These are phyloP conservation scores for Parapsyche elsis DNA, from an alignment of 1,140 invertebrate species.

Conservation along the genomic window DNA sequence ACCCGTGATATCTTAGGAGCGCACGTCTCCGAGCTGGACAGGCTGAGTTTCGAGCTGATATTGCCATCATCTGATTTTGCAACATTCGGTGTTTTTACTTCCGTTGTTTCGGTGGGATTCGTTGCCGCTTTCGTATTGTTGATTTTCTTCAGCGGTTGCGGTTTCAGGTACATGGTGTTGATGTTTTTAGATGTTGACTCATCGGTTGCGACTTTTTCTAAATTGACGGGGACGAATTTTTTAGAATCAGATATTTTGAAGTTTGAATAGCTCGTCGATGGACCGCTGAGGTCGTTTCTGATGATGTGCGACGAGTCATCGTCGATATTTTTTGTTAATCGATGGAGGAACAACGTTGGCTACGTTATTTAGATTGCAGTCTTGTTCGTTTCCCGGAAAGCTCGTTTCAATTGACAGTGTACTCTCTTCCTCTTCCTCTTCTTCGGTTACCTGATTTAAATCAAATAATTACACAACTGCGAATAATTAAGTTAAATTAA, in stretches of 20 bases:
- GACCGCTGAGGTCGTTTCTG: constrained; percentile 49
- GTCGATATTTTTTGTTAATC: not conserved
- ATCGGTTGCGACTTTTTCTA: constrained; percentile 34
- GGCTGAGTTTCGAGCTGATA: not conserved
- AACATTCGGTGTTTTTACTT: not conserved
- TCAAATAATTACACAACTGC: not conserved
- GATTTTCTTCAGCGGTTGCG: constrained; percentile 48
- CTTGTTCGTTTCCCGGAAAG: constrained; percentile 57
- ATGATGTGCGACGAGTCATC: constrained; percentile 53
- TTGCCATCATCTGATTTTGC: not conserved
- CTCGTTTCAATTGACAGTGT: constrained; percentile 66
- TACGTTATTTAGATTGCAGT: constrained; percentile 57
- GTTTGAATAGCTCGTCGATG: not conserved
- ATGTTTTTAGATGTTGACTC: constrained; percentile 17
- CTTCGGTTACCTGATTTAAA: constrained; percentile 61
- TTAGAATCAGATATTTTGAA: constrained; percentile 31
- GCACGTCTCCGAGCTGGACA: constrained; percentile 52
- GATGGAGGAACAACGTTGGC: not conserved
- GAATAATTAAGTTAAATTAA: constrained; percentile 15
- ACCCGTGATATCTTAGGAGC: constrained; percentile 63
- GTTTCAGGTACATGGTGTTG: constrained; percentile 28
- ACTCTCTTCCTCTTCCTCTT: constrained; percentile 68
- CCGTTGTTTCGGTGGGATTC: not conserved
- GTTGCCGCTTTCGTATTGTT: constrained; percentile 61
- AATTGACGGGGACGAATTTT: constrained; percentile 34